These are phyloP conservation scores for Probosciger aterrimus DNA, from an alignment of 2,113 vertebrate species.

Conservation along the genomic window DNA sequence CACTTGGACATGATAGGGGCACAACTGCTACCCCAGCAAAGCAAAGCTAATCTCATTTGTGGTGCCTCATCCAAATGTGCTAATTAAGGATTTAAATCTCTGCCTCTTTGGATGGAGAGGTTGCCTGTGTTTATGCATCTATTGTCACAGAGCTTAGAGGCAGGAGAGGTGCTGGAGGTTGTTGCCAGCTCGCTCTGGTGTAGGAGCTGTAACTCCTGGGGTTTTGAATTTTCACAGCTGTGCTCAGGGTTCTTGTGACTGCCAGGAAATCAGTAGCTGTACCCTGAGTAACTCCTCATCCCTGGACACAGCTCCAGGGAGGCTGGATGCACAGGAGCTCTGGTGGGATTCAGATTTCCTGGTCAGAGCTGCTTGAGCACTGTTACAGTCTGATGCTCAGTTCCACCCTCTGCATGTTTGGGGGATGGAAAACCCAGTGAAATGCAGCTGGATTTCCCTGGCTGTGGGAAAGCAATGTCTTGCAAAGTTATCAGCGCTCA, in stretches of 20 bases:
- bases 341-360: background rate
- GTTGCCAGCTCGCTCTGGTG: background rate
- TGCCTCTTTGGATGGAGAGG: background rate
- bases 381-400: background rate
- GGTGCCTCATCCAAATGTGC: constrained; percentile 8
- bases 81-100: constrained; percentile 45
- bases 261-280: background rate
- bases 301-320: background rate
- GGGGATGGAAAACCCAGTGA: background rate
- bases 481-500: background rate
- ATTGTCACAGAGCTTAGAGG: background rate
- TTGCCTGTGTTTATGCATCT: background rate
- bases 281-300: background rate
- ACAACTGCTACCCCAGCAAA: background rate
- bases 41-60: background rate
- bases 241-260: background rate
- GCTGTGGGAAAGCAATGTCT: background rate
- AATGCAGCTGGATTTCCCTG: background rate
- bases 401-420: background rate
- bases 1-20: background rate
- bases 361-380: background rate
- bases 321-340: background rate
- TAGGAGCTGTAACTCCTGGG: background rate
- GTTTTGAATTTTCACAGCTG: background rate
- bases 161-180: constrained; percentile 7